These are phyloP conservation scores for Dipus sagitta DNA, from an alignment of 2,797 vertebrate genomes.

Conservation along the genomic window DNA sequence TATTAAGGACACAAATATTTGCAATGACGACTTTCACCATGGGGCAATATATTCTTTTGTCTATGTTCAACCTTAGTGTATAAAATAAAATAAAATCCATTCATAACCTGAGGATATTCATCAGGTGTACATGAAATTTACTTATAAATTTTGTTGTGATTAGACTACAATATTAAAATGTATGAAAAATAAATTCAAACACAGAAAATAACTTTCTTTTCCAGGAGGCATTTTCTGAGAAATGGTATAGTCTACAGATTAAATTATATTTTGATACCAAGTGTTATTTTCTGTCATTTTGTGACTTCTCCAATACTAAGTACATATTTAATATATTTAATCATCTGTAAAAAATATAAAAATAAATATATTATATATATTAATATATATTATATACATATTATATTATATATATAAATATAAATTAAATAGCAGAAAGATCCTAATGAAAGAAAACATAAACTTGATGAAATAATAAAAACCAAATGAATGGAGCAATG, in stretches of 20 bases:
- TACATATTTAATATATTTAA: not conserved
- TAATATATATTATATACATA: no score
- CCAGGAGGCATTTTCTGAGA: not conserved
- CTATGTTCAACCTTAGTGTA: slow-evolving; percentile 49
- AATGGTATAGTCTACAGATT: not conserved
- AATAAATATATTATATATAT: not conserved
- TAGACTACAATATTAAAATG: slow-evolving; percentile 53
- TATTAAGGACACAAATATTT: slow-evolving; percentile 67
- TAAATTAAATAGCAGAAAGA: not conserved
- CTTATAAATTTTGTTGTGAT: slow-evolving; percentile 30
- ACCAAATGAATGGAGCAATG: not conserved
- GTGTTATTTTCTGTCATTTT: not conserved
- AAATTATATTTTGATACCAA: not conserved
- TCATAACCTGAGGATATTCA: slow-evolving; percentile 60
- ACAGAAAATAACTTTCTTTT: not conserved
- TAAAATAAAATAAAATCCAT: slow-evolving; percentile 64
- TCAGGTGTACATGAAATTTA: slow-evolving; percentile 58
- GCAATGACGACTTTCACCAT: slow-evolving; percentile 16
- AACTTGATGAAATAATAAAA: not conserved
- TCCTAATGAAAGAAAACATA: not conserved
- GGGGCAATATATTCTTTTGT: slow-evolving; percentile 31
- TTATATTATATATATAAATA: no score
- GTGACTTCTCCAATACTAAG: not conserved
- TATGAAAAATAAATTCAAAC: slow-evolving; percentile 44
- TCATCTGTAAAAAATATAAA: not conserved